phyloP scores from a whole-genome alignment of 2,113 vertebrate genomes.

The Ophiodon elongatus region DNA sequence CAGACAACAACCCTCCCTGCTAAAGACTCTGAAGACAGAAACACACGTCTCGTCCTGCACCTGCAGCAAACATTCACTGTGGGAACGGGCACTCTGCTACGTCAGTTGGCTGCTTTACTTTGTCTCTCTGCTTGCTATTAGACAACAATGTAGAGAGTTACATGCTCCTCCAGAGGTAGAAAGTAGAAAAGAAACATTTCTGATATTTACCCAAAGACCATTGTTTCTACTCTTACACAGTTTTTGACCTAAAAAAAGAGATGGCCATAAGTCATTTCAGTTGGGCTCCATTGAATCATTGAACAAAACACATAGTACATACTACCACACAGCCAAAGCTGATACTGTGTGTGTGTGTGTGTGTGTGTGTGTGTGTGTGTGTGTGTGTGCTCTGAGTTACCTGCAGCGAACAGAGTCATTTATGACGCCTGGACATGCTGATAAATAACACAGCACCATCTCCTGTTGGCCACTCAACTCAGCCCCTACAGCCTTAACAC shows the following conservation, averaged over 20 bases:
- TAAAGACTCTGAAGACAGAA: too few relatives aligned
- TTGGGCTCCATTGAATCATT: neutral
- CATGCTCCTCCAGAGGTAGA: too few relatives aligned
- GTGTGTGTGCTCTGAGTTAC: slow-evolving; percentile 38
- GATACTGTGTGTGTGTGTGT: slow-evolving; percentile 31
- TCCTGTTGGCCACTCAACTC: slow-evolving; percentile 63
- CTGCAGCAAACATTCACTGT: neutral
- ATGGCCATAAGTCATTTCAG: neutral
- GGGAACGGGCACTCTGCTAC: neutral
- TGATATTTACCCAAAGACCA: neutral
- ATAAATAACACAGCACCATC: slow-evolving; percentile 66
- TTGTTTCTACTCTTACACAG: neutral
- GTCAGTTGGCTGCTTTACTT: neutral
- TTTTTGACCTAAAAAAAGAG: slow-evolving; percentile 7
- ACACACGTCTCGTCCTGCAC: neutral
- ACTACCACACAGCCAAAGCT: slow-evolving; percentile 13
- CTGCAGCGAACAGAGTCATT: slow-evolving; percentile 54
- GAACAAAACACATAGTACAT: neutral
- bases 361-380: slow-evolving; percentile 35
- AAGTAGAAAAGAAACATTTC: neutral
- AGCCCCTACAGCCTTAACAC: slow-evolving; percentile 66
- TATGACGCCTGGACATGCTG: slow-evolving; percentile 58
- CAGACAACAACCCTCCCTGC: too few relatives aligned
- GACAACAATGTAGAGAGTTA: neutral
- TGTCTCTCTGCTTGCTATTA: neutral